Percentiles rank a stretch among this genome's conserved stretches.
These are phyloP conservation scores for Prorops nasuta DNA, from an alignment of 1,140 invertebrate species.

Conservation along the genomic window DNA sequence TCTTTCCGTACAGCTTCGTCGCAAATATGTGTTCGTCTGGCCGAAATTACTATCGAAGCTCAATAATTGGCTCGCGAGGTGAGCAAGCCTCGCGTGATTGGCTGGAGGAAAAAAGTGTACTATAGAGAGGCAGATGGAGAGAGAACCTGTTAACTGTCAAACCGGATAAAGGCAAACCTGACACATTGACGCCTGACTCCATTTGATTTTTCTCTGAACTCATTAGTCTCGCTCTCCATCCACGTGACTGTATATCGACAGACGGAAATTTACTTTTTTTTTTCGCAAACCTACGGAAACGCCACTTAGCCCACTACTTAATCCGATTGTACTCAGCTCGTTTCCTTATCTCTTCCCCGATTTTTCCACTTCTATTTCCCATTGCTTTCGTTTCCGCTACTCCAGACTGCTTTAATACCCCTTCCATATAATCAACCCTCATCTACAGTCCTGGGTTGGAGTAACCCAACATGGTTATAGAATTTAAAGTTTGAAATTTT, in stretches of 20 bases:
- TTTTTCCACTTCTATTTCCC: not conserved
- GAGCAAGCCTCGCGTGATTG: conserved; percentile 1
- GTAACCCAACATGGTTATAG: no score
- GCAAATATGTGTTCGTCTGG: not conserved
- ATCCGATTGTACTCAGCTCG: no score
- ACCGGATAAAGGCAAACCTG: conserved; percentile 1
- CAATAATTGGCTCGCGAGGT: conserved; percentile 12
- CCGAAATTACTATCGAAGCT: conserved; percentile 6
- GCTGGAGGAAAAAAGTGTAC: not conserved
- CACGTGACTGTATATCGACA: conserved; percentile 2
- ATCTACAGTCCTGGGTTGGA: no score
- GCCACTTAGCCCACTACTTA: not conserved
- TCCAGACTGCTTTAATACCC: no score
- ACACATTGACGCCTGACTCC: conserved; percentile 6
- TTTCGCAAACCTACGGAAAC: conserved; percentile 2
- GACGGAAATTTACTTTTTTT: no score
- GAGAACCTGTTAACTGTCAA: conserved; percentile 4
- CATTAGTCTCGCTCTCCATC: not conserved
- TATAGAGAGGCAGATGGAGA: not conserved
- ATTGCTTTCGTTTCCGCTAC: no score
- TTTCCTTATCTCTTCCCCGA: no score
- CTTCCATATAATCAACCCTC: no score
- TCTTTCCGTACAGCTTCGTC: no score
- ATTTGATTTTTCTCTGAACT: conserved; percentile 9
- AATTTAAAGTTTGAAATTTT: no score